Evolutionary conservation across 2,797 vertebrate species (phyloP).

Genomic region (Momotus momota): DNA sequence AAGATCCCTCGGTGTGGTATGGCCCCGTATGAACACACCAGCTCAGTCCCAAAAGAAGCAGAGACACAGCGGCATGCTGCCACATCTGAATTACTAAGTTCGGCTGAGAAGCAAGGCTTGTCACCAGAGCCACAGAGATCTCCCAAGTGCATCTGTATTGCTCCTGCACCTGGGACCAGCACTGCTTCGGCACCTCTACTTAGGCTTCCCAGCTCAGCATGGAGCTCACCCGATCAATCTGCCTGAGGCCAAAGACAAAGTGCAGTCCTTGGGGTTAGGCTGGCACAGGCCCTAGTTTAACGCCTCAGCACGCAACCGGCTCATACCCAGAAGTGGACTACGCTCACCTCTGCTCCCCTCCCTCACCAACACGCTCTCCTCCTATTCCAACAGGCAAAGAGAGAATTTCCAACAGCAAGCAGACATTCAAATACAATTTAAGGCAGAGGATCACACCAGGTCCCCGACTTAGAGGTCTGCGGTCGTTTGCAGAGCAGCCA

Average conservation of each 20-base stretch:
- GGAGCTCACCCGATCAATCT: background rate
- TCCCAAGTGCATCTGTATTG: accelerated
- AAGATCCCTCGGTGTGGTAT: accelerated
- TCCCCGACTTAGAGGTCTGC: background rate
- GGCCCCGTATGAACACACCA: accelerated
- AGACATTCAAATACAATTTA: background rate
- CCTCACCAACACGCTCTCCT: background rate
- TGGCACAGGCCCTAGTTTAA: background rate
- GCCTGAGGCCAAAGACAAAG: background rate
- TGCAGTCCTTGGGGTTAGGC: accelerated
- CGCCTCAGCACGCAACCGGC: accelerated
- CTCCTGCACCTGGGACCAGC: accelerated
- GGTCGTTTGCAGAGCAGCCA: background rate
- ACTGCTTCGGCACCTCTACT: background rate
- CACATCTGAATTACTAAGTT: background rate
- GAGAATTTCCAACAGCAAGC: background rate
- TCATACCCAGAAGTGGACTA: background rate
- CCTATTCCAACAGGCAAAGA: accelerated
- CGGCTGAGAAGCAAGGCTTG: background rate
- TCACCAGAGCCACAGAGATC: background rate
- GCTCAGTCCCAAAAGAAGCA: background rate
- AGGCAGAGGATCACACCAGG: background rate
- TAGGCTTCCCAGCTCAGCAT: accelerated
- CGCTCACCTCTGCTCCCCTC: background rate
- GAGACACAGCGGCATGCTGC: background rate